Conservation (phyloP, 2,113 vertebrate genomes). For the Sinocyclocheilus anshuiensis region DNA sequence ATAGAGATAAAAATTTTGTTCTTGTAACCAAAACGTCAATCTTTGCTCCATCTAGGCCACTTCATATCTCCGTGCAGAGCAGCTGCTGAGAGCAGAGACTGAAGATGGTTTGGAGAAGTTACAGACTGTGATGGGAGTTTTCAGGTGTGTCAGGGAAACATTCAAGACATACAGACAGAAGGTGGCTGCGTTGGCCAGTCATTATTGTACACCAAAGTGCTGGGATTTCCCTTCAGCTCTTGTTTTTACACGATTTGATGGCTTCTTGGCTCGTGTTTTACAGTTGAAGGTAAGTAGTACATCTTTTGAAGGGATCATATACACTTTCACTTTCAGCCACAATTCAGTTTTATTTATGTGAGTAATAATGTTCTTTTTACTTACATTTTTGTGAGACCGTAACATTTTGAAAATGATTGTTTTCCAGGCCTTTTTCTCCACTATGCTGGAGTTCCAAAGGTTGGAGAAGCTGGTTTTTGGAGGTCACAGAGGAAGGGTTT, state of each 20-base stretch:
- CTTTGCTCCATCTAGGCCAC: conserved; percentile 31
- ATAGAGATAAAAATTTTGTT: not conserved
- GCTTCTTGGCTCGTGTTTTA: conserved; percentile 73
- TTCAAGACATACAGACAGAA: conserved; percentile 74
- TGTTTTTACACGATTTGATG: conserved; percentile 78
- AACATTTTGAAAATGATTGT: conserved; percentile 11
- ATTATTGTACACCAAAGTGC: conserved; percentile 63
- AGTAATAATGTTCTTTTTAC: not conserved
- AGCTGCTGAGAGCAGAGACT: conserved; percentile 77
- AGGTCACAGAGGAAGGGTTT: conserved; percentile 71
- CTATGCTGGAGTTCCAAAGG: conserved; percentile 78
- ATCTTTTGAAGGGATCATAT: not conserved
- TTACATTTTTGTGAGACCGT: not conserved
- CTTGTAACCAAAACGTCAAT: not conserved
- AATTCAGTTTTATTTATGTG: not conserved
- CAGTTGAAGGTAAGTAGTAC: conserved; percentile 76
- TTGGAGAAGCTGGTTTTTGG: conserved; percentile 82
- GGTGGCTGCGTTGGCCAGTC: conserved; percentile 64
- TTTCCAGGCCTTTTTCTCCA: conserved; percentile 76
- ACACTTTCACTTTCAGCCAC: not conserved
- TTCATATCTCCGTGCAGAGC: conserved; percentile 73
- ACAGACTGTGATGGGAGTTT: conserved; percentile 67
- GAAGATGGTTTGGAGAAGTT: conserved; percentile 78
- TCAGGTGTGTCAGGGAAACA: conserved; percentile 73
- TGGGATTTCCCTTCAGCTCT: conserved; percentile 82